Conservation (phyloP, 2,113 vertebrate species). For the Equus przewalskii region DNA sequence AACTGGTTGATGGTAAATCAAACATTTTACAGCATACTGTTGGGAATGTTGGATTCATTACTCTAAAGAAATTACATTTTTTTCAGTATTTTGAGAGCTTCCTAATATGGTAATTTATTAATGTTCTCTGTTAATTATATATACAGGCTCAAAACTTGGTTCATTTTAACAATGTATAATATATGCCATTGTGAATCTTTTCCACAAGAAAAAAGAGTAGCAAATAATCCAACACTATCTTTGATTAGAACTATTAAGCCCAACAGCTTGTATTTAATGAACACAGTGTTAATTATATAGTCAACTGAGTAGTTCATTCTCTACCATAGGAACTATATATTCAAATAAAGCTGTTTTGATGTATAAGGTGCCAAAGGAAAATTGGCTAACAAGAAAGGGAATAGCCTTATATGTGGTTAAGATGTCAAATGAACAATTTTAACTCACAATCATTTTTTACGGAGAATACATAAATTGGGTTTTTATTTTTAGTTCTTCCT, state of each 20-base stretch:
- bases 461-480: conserved; percentile 41
- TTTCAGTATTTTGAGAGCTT: conserved; percentile 34
- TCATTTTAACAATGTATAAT: conserved; percentile 50
- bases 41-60: background rate
- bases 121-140: background rate
- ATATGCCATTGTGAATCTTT: conserved; percentile 3
- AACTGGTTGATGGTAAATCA: conserved; percentile 35
- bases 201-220: background rate
- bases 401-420: conserved; percentile 14
- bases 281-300: background rate
- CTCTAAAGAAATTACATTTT: conserved; percentile 39
- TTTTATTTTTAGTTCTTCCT: conserved; percentile 73
- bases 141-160: conserved; percentile 30
- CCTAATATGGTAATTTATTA: conserved; percentile 57
- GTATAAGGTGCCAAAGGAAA: background rate
- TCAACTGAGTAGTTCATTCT: conserved; percentile 35
- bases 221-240: conserved; percentile 48
- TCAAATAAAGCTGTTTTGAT: conserved; percentile 13
- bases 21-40: background rate
- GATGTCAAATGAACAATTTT: conserved; percentile 59
- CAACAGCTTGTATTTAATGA: conserved; percentile 59
- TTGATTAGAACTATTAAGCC: conserved; percentile 67
- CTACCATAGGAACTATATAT: background rate
- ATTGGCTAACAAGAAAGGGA: background rate
- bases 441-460: conserved; percentile 56